Base-by-base conservation (phyloP, 2,888 invertebrate species). In the Bellardia pandia region DNA sequence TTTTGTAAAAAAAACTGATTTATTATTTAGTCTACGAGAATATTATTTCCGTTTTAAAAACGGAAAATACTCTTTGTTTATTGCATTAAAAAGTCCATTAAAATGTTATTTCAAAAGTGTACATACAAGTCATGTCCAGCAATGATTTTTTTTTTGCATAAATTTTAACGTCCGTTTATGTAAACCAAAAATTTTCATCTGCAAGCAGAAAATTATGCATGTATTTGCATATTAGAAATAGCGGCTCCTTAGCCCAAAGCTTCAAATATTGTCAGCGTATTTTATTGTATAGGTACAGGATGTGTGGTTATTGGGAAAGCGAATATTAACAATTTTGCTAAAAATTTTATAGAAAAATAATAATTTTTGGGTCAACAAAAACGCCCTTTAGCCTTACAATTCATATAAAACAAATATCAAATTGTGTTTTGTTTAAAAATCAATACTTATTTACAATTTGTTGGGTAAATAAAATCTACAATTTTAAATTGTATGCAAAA, bases 201-300 rank as follows among this genome's bases (percentile, higher is more conserved):
- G 5, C 51, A 58, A 16, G 9, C 13, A 11, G 16, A 51, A 40
- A 14, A 51, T 53, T 51, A 72, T 56, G 2, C n/a, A 6, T 53
- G 16, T 62, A 62, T 62, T 74, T 74, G 33, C 45, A 68, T 48
- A 75, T 71, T 82, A 45, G 23, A 69, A 76, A 76, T 76, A 62
- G 53, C 23, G 37, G 37, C 53, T 62, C 1, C 14, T 23, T 76
- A n/a, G 40, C 82, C 51, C 58, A 37, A 68, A 45, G 81, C 11
- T 48, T 74, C 14, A 33, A 58, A 68, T 58, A 30, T 48, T 45
- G 58, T n/a, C 30, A 8, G 5, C 30, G 5, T 14, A 48, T 68
- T 14, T 30, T 42, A 30, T 68, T 48, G 14, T 2, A 68, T 11
- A 9, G 60, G 76, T 2, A 68, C 16, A 9, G 51, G 76, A 62